These are phyloP conservation scores for Anthoscopus minutus DNA, from an alignment of 2,113 vertebrate genomes.

Conservation along the genomic window DNA sequence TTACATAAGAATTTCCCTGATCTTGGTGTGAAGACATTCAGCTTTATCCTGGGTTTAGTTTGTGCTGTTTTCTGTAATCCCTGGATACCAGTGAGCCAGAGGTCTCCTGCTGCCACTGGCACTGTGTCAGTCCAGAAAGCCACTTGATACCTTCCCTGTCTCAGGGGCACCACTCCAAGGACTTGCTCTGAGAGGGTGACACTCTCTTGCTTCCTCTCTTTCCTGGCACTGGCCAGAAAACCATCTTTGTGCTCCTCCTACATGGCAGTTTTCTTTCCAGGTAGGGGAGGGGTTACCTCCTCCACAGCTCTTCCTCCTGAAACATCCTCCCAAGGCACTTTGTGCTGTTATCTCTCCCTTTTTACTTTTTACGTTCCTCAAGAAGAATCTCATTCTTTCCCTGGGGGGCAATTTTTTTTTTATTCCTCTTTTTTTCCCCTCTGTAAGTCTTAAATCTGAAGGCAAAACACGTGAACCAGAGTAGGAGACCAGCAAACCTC, in stretches of 20 bases:
- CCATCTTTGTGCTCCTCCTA: neutral
- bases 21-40: neutral
- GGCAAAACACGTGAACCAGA: neutral
- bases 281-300: neutral
- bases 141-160: neutral
- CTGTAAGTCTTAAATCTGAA: neutral
- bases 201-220: neutral
- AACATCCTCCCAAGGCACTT: neutral
- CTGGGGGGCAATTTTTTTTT: neutral
- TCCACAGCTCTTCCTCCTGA: neutral
- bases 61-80: neutral
- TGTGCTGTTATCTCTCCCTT: neutral
- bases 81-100: neutral
- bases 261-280: neutral
- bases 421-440: neutral
- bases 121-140: neutral
- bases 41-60: neutral
- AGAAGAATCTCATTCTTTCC: neutral
- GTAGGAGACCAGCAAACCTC: neutral
- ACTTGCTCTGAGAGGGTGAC: neutral
- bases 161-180: neutral
- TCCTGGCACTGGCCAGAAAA: neutral
- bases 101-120: neutral
- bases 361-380: neutral
- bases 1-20: neutral